A percentile compares a stretch with the other conserved stretches of the same genome.
Evolutionary conservation across 2,888 invertebrate species (phyloP).

Genomic region (Cataglyphis altisquamis): DNA sequence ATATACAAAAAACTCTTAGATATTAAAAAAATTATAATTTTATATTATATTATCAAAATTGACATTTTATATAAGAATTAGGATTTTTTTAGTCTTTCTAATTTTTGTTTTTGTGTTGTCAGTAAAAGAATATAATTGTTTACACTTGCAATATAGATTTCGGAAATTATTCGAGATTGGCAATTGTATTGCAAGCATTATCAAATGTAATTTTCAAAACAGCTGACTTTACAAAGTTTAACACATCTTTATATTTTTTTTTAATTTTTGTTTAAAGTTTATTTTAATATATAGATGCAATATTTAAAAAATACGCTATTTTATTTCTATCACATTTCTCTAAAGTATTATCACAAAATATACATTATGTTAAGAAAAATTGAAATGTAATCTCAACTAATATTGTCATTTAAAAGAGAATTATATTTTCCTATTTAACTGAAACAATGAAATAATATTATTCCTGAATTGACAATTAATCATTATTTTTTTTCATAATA

Average conservation of each 20-base stretch:
- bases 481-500: not conserved
- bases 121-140: not conserved
- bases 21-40: not conserved
- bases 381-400: not conserved
- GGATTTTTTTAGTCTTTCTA: not conserved
- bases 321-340: not conserved
- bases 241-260: not conserved
- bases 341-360: not conserved
- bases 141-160: not conserved
- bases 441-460: not conserved
- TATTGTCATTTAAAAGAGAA: not conserved
- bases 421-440: not conserved
- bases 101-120: not conserved
- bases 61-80: not conserved
- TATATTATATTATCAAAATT: not conserved
- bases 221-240: not conserved
- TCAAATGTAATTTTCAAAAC: conserved; percentile 17
- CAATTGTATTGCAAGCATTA: not conserved
- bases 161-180: not conserved
- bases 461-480: not conserved
- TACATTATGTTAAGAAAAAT: not conserved
- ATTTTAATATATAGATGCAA: not conserved
- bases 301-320: conserved; percentile 1
- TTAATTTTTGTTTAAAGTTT: not conserved
- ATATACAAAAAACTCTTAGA: not conserved